These are phyloP conservation scores for Xiphydria camelus DNA, from an alignment of 2,888 invertebrate species.

Conservation along the genomic window DNA sequence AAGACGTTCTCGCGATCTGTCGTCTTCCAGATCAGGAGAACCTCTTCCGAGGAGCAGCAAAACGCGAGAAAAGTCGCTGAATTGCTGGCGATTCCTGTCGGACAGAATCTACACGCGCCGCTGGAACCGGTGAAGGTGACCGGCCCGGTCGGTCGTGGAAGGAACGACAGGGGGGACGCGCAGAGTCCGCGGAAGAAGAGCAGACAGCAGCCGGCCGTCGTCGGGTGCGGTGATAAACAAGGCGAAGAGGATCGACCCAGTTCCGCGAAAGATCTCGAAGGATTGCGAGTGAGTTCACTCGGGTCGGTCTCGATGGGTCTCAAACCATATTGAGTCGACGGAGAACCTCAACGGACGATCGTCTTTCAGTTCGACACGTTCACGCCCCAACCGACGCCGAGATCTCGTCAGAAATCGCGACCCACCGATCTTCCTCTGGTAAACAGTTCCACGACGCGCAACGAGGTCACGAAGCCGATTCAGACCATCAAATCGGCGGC, in stretches of 20 bases:
- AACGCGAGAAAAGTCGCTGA: slow-evolving; percentile 38
- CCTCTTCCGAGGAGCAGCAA: slow-evolving; percentile 29
- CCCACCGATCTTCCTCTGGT: slow-evolving; percentile 1
- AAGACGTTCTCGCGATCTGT: not conserved
- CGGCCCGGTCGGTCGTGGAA: slow-evolving; percentile 20
- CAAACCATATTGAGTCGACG: no score
- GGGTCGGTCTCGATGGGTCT: no score
- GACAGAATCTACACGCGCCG: slow-evolving; percentile 24
- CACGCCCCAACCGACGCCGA: slow-evolving; percentile 15
- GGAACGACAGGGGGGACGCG: slow-evolving; percentile 21
- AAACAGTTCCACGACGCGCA: slow-evolving; percentile 14
- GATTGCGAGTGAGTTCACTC: slow-evolving; percentile 20
- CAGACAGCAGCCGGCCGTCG: slow-evolving; percentile 7
- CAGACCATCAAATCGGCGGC: slow-evolving; percentile 37
- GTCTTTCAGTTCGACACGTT: slow-evolving; percentile 17
- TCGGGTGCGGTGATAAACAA: not conserved
- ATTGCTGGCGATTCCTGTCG: slow-evolving; percentile 26
- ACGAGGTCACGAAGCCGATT: slow-evolving; percentile 24
- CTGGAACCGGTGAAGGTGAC: slow-evolving; percentile 33
- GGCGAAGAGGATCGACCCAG: slow-evolving; percentile 7
- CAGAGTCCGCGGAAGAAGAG: slow-evolving; percentile 23
- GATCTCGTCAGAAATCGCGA: slow-evolving; percentile 1
- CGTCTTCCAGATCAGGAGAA: slow-evolving; percentile 32
- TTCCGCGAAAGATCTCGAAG: slow-evolving; percentile 23
- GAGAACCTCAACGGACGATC: no score